A percentile compares a stretch with the other conserved stretches of the same genome.
These are phyloP conservation scores for Actinostola sp. DNA, from an alignment of 92 coral and sea anemone species.

Conservation along the genomic window DNA sequence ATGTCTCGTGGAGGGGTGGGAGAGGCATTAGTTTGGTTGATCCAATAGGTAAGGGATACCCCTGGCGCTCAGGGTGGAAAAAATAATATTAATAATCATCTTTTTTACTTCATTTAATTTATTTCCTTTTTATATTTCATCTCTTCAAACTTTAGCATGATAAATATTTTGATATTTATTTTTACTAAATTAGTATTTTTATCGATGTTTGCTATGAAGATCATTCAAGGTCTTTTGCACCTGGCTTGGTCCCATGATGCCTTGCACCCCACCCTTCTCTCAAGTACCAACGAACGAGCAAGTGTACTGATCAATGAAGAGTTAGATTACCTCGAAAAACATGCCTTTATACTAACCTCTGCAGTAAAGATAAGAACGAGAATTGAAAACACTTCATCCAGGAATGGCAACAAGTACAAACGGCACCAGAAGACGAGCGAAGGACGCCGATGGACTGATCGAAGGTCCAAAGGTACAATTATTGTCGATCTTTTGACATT, in stretches of 20 bases:
- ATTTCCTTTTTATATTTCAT: too few species aligned
- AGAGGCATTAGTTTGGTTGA: too few species aligned
- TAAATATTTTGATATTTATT: too few species aligned
- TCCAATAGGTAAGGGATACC: too few species aligned
- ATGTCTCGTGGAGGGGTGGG: too few species aligned
- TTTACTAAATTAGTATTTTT: too few species aligned
- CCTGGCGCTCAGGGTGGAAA: too few species aligned
- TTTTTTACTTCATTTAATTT: too few species aligned
- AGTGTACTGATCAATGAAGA: not conserved
- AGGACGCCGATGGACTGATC: constrained; percentile 8
- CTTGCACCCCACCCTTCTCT: constrained; percentile 18
- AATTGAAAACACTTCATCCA: not conserved
- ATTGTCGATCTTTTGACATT: not conserved
- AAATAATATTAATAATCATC: too few species aligned
- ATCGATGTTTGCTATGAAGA: constrained; percentile 15
- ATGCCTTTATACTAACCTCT: constrained; percentile 1
- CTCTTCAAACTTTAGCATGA: too few species aligned
- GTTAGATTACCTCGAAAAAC: not conserved
- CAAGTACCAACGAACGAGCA: not conserved
- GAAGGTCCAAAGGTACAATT: constrained; percentile 29
- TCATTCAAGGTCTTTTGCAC: constrained; percentile 29
- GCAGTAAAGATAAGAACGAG: not conserved
- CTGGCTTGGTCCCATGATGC: constrained; percentile 31
- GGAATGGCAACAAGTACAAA: constrained; percentile 38
- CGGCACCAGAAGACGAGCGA: constrained; percentile 47